These are phyloP conservation scores for Ichneumon xanthorius DNA, from an alignment of 2,888 invertebrate species.

Conservation along the genomic window DNA sequence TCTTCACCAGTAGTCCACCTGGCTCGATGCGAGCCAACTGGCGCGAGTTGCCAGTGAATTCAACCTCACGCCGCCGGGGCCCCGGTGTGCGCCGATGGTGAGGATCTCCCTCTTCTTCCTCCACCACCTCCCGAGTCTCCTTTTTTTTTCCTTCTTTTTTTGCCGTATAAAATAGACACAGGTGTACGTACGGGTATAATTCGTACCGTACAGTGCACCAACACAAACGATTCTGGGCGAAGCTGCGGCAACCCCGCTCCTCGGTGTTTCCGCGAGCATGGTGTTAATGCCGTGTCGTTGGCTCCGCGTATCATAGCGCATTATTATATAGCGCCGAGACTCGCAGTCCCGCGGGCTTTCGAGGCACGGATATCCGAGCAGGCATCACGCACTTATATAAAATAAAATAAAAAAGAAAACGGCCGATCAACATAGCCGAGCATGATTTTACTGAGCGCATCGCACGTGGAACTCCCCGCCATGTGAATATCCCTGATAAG, in stretches of 20 bases:
- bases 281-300: slow-evolving; percentile 23
- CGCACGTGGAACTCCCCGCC: slow-evolving; percentile 35
- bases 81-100: slow-evolving; percentile 12
- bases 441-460: slow-evolving; percentile 22
- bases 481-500: neutral
- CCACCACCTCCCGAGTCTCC: slow-evolving; percentile 29
- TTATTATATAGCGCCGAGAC: neutral
- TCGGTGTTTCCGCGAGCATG: slow-evolving; percentile 18
- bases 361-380: slow-evolving; percentile 54
- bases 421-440: neutral
- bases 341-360: slow-evolving; percentile 1
- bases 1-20: slow-evolving; percentile 69
- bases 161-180: neutral
- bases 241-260: neutral
- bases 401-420: neutral
- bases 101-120: slow-evolving; percentile 63
- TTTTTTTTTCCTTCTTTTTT: slow-evolving; percentile 22
- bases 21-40: slow-evolving; percentile 74
- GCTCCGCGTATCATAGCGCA: neutral
- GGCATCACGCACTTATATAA: slow-evolving; percentile 20
- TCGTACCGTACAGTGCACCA: neutral
- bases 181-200: neutral
- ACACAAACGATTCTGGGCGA: slow-evolving; percentile 1
- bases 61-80: slow-evolving; percentile 68
- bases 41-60: slow-evolving; percentile 71